These are phyloP conservation scores for Saguinus imperator DNA, from an alignment of 2,113 vertebrate species.

Conservation along the genomic window DNA sequence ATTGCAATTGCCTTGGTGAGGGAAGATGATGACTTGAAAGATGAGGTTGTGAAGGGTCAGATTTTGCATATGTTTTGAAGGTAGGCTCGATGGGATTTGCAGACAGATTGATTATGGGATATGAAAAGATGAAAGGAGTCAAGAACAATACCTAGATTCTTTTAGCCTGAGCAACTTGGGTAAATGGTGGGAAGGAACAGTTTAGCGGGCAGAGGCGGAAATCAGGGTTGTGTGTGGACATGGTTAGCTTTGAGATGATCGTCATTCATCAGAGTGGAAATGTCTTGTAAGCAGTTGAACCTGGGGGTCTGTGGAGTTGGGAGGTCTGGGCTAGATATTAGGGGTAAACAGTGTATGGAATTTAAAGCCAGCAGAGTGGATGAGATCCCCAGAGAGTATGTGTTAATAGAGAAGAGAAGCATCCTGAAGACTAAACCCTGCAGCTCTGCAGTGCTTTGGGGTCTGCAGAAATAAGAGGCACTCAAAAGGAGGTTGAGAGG, in stretches of 20 bases:
- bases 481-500: not conserved
- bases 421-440: not conserved
- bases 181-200: not conserved
- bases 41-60: not conserved
- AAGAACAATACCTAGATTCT: not conserved
- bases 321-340: not conserved
- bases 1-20: not conserved
- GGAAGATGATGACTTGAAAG: not conserved
- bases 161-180: not conserved
- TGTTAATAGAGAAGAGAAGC: not conserved
- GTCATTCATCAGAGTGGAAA: not conserved
- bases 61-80: not conserved
- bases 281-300: not conserved
- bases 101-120: not conserved
- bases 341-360: not conserved
- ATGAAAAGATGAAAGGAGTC: not conserved
- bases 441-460: not conserved
- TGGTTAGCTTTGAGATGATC: not conserved
- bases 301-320: not conserved
- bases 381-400: not conserved
- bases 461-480: not conserved
- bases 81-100: not conserved
- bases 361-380: not conserved
- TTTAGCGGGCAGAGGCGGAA: not conserved
- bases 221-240: not conserved